Evolutionary conservation across 1,140 invertebrate species (phyloP), one percentile per base, ranked within the genome.

Genomic region (Mercenaria mercenaria): DNA sequence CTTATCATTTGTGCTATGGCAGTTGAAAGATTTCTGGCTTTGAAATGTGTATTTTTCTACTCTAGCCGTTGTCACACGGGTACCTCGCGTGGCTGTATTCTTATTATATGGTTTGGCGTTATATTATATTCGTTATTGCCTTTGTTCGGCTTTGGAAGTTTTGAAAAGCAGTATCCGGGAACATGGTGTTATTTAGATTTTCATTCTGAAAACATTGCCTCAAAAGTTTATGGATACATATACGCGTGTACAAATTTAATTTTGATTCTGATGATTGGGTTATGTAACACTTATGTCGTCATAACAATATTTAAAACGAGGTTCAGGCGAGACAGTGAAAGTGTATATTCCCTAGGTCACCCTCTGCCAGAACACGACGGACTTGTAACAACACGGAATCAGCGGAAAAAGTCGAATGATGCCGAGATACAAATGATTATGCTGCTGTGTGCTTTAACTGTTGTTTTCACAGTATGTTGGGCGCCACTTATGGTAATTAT

Each of bases 171-270:
- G 89, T 96, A 96, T 92, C 96, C 96, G 0, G 91, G 93, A 11
- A 96, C 96, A 29, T 96, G 96, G 96, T 96, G 96, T 81, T 96
- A 96, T 89, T 89, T 96, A 18, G 95, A 96, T 93, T 95, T 96
- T 74, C 95, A 96, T 86, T 91, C 95, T 8, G 90, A 94, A 39
- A 64, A 91, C 15, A 82, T 92, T 13, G 69, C 94, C 15, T 74
- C 91, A 34, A 92, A 90, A 13, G 83, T 92, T 29, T 96, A 95
- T 88, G 93, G 92, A 6, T 93, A 93, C 83, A 86, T 93, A 1
- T 96, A 95, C 90, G 92, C 95, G 18, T 85, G 85, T 23, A 20
- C 95, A 13, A 95, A 94, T 81, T 87, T 96, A 13, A 23, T 92
- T 32, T 90, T 95, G 1, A 94, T 96, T 23, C 26, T 93, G 0